These are phyloP conservation scores for Eumaeus atala DNA, from an alignment of 1,140 invertebrate species.

Conservation along the genomic window DNA sequence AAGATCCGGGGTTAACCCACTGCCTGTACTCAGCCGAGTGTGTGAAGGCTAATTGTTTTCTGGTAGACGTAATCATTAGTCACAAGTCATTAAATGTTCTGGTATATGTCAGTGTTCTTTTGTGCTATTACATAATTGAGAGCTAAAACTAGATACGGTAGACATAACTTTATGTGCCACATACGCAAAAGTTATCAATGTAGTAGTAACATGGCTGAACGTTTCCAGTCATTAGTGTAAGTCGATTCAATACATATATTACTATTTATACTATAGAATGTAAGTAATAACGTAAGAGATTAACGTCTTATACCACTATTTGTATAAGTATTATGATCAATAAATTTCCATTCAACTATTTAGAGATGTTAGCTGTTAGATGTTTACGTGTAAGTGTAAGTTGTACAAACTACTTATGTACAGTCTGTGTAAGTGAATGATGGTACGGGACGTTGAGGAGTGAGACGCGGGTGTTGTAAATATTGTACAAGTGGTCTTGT, in stretches of 20 bases:
- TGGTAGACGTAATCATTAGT: constrained; percentile 18
- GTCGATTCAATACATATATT: constrained; percentile 48
- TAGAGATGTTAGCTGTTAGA: constrained; percentile 42
- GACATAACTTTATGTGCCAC: constrained; percentile 44
- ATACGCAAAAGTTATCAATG: constrained; percentile 44
- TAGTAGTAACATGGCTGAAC: constrained; percentile 56
- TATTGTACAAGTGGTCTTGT: constrained; percentile 64
- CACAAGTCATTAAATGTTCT: constrained; percentile 30
- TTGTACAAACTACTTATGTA: constrained; percentile 72
- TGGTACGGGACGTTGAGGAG: constrained; percentile 27
- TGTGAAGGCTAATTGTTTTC: not conserved
- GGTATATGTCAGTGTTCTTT: constrained; percentile 40
- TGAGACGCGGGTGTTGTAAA: constrained; percentile 61
- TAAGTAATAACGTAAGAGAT: constrained; percentile 63
- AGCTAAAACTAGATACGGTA: constrained; percentile 24
- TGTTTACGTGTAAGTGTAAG: constrained; percentile 50
- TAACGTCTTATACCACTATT: constrained; percentile 66
- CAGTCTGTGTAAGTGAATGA: constrained; percentile 55
- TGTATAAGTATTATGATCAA: constrained; percentile 69
- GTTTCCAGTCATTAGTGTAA: constrained; percentile 64
- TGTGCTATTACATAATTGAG: not conserved
- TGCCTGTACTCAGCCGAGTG: constrained; percentile 5
- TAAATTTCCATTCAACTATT: constrained; percentile 66
- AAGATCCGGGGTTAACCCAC: not conserved
- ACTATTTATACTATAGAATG: constrained; percentile 57